phyloP scores from a whole-genome alignment of 1,140 invertebrate genomes.

The Apis florea region DNA sequence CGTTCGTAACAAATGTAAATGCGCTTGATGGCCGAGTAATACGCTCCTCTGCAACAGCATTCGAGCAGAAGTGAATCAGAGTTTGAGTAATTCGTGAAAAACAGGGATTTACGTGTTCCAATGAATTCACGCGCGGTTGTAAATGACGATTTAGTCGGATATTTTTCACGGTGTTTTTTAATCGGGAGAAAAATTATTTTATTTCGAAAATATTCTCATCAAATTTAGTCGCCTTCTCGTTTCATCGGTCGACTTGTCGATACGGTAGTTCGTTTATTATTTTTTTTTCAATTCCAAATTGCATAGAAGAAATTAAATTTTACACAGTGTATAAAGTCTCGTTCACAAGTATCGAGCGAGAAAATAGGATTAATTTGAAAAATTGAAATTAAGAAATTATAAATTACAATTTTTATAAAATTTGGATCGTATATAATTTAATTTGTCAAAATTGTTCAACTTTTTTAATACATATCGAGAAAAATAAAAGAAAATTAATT shows the following conservation, averaged over 20 bases:
- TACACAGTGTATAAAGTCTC: too few relatives aligned
- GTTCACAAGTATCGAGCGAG: too few relatives aligned
- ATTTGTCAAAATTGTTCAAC: too few relatives aligned
- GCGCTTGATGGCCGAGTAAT: not conserved
- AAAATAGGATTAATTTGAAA: too few relatives aligned
- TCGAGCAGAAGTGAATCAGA: not conserved
- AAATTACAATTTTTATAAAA: too few relatives aligned
- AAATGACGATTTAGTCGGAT: not conserved
- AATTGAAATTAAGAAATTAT: too few relatives aligned
- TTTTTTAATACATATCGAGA: too few relatives aligned
- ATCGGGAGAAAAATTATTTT: not conserved
- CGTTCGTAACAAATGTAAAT: not conserved
- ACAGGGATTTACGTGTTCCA: not conserved
- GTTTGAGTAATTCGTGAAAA: not conserved
- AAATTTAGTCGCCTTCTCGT: not conserved
- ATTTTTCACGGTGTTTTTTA: not conserved
- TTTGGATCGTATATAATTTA: too few relatives aligned
- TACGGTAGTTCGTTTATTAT: not conserved
- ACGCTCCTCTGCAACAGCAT: not conserved
- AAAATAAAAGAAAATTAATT: not conserved
- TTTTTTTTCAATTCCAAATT: too few relatives aligned
- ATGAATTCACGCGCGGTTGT: not conserved
- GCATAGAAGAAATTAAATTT: too few relatives aligned
- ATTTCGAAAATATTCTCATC: conserved; percentile 14
- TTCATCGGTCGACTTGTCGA: conserved; percentile 7